A percentile compares a stretch with the other conserved stretches of the same genome.
Evolutionary conservation across 2,888 invertebrate species (phyloP).

Genomic region (Clostera curtula): DNA sequence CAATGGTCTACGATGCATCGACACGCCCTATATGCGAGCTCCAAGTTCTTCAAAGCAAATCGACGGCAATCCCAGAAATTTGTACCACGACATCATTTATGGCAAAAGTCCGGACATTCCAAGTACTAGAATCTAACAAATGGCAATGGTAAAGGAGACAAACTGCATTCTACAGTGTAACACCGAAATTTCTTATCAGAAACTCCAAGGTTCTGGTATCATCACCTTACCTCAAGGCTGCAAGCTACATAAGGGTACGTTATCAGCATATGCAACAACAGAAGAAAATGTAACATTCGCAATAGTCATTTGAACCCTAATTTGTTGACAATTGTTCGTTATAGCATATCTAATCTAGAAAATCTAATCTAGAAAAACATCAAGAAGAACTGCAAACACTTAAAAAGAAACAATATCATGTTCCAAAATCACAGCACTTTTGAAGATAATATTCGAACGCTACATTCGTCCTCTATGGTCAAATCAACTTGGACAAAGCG

Average conservation of each 20-base stretch:
- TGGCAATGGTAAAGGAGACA: slow-evolving; percentile 14
- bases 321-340: slow-evolving; percentile 13
- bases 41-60: slow-evolving; percentile 7
- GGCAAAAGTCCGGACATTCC: slow-evolving; percentile 18
- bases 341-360: slow-evolving; percentile 8
- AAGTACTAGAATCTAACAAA: slow-evolving; percentile 9
- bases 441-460: slow-evolving; percentile 1
- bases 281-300: slow-evolving; percentile 14
- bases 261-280: slow-evolving; percentile 9
- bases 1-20: slow-evolving; percentile 14
- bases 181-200: slow-evolving; percentile 8
- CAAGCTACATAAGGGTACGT: slow-evolving; percentile 16
- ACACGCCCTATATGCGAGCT: slow-evolving; percentile 16
- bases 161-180: slow-evolving; percentile 11
- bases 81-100: slow-evolving; percentile 16
- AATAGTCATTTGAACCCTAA: slow-evolving; percentile 8
- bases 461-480: background rate
- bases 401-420: slow-evolving; percentile 4
- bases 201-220: no score
- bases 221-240: no score
- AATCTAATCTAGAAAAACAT: slow-evolving; percentile 9
- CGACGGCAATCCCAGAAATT: slow-evolving; percentile 8
- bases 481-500: background rate
- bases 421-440: slow-evolving; percentile 4
- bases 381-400: slow-evolving; percentile 7